Conservation (phyloP, 2,888 invertebrate genomes). For the Hirudinaria manillensis region DNA sequence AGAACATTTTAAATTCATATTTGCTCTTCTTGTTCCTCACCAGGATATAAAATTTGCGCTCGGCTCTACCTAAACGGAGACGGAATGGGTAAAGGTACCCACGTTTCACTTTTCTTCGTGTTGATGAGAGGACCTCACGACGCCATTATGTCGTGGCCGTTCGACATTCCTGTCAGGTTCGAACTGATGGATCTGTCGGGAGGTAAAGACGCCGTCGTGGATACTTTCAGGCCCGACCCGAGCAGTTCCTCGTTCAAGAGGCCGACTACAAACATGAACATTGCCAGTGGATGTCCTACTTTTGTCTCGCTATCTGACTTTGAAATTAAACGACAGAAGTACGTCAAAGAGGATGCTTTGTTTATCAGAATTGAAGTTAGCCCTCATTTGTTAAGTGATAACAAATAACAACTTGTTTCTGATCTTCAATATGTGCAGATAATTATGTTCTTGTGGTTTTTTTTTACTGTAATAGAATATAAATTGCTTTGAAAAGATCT, state of each 20-base stretch:
- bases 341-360: slow-evolving; percentile 47
- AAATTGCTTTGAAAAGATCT: no score
- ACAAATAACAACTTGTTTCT: no score
- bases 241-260: slow-evolving; percentile 49
- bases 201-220: slow-evolving; percentile 46
- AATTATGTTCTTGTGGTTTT: no score
- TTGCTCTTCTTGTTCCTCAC: background rate
- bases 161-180: slow-evolving; percentile 45
- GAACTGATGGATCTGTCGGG: slow-evolving; percentile 49
- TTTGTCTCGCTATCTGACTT: slow-evolving; percentile 43
- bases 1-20: background rate
- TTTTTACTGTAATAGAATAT: no score
- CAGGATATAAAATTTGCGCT: slow-evolving; percentile 49
- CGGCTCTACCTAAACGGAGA: slow-evolving; percentile 51
- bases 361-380: slow-evolving; percentile 47
- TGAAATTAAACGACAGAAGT: slow-evolving; percentile 41
- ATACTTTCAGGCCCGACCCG: slow-evolving; percentile 52
- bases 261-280: slow-evolving; percentile 52
- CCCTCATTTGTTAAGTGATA: background rate
- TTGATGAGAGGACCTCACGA: slow-evolving; percentile 48
- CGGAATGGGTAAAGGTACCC: slow-evolving; percentile 49
- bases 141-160: slow-evolving; percentile 49
- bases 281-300: slow-evolving; percentile 52
- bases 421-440: no score
- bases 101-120: slow-evolving; percentile 52